A percentile compares a stretch with the other conserved stretches of the same genome.
These are phyloP conservation scores for Babylonia areolata DNA, from an alignment of 1,140 invertebrate species.

Conservation along the genomic window DNA sequence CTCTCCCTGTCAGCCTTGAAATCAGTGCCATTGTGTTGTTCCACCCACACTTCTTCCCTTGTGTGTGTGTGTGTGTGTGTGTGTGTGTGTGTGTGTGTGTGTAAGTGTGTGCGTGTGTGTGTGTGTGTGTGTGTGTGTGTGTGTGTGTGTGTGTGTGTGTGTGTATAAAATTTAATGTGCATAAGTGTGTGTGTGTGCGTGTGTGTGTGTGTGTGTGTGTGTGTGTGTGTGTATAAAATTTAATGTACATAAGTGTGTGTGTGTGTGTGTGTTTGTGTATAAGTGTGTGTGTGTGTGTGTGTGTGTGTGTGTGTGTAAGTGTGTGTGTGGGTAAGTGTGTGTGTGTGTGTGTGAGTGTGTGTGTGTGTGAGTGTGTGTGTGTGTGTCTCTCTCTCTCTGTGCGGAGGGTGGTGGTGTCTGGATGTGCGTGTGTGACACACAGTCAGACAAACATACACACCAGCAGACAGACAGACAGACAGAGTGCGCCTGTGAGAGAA, in stretches of 20 bases:
- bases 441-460: too few species aligned
- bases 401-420: too few species aligned
- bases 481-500: not conserved
- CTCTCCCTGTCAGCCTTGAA: too few species aligned
- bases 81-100: not conserved
- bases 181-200: too few species aligned
- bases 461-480: not conserved
- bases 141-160: slow-evolving; percentile 24
- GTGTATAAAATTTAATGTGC: not conserved
- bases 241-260: too few species aligned
- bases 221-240: not conserved
- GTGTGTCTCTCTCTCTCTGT: not conserved
- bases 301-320: slow-evolving; percentile 13
- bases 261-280: too few species aligned
- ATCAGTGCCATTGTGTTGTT: too few species aligned
- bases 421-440: too few species aligned
- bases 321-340: not conserved
- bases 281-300: not conserved
- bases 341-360: not conserved
- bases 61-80: too few species aligned
- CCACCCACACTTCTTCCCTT: too few species aligned
- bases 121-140: not conserved
- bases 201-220: slow-evolving; percentile 14
- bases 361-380: not conserved
- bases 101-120: slow-evolving; percentile 1